Evolutionary conservation across 1,140 invertebrate species (phyloP).

Genomic region (Saccostrea echinata): DNA sequence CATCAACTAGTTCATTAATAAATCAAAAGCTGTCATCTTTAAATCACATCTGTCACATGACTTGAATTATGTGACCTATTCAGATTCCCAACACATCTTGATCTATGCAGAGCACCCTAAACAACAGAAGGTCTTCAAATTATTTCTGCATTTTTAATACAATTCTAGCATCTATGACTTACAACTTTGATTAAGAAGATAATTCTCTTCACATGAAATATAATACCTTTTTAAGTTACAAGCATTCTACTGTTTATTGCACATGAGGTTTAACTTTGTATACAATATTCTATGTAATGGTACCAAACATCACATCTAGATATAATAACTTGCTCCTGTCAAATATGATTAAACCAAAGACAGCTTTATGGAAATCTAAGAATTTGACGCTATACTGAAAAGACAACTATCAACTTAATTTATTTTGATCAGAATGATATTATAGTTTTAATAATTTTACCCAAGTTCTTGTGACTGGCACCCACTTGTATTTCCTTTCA

Average conservation of each 20-base stretch:
- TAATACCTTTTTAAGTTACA: constrained; percentile 17
- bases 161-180: not conserved
- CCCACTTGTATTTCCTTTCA: not conserved
- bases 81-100: not conserved
- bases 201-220: not conserved
- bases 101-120: not conserved
- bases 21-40: not conserved
- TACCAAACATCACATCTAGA: not conserved
- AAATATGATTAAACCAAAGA: not conserved
- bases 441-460: too few relatives aligned
- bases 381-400: not conserved
- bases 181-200: not conserved
- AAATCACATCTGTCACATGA: not conserved
- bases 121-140: not conserved
- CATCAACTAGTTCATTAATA: constrained; percentile 2
- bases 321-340: not conserved
- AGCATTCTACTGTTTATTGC: constrained; percentile 26
- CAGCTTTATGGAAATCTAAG: not conserved
- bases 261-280: constrained; percentile 13
- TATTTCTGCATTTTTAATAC: not conserved
- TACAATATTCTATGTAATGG: not conserved
- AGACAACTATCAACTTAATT: too few relatives aligned
- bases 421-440: too few relatives aligned
- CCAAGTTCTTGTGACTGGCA: not conserved
- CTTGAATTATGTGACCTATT: not conserved